These are phyloP conservation scores for Odocoileus virginianus DNA, from an alignment of 2,113 vertebrate genomes.

Conservation along the genomic window DNA sequence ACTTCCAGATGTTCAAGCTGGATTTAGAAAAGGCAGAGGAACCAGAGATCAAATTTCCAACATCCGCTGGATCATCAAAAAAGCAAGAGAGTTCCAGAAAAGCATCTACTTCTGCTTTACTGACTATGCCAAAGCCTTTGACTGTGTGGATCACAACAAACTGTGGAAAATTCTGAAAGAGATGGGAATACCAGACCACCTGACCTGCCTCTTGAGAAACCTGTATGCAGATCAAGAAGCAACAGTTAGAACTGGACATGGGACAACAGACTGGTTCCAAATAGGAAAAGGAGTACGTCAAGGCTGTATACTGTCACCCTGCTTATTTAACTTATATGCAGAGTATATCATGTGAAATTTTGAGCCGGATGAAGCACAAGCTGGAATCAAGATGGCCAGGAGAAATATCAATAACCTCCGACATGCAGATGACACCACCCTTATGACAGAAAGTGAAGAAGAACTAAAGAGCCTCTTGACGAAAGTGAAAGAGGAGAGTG, in stretches of 20 bases:
- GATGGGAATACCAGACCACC: not conserved
- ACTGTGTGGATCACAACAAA: not conserved
- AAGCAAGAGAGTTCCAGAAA: not conserved
- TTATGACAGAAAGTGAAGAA: not conserved
- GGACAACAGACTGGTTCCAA: not conserved
- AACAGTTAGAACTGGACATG: not conserved
- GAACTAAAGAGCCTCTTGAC: not conserved
- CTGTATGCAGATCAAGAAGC: not conserved
- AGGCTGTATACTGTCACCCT: not conserved
- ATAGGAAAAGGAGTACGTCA: not conserved
- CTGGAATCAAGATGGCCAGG: not conserved
- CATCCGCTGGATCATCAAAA: not conserved
- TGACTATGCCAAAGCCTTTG: not conserved
- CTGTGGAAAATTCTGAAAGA: not conserved
- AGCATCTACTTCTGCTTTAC: not conserved
- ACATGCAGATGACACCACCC: not conserved
- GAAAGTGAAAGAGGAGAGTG: not conserved
- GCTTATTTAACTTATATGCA: not conserved
- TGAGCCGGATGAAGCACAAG: not conserved
- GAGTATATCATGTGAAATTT: fast-evolving
- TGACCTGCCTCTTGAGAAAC: not conserved
- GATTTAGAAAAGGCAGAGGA: not conserved
- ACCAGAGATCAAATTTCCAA: not conserved
- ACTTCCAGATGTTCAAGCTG: not conserved
- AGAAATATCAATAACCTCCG: not conserved